phyloP scores from a whole-genome alignment of 2,888 invertebrate species.

The Meloe dianella region DNA sequence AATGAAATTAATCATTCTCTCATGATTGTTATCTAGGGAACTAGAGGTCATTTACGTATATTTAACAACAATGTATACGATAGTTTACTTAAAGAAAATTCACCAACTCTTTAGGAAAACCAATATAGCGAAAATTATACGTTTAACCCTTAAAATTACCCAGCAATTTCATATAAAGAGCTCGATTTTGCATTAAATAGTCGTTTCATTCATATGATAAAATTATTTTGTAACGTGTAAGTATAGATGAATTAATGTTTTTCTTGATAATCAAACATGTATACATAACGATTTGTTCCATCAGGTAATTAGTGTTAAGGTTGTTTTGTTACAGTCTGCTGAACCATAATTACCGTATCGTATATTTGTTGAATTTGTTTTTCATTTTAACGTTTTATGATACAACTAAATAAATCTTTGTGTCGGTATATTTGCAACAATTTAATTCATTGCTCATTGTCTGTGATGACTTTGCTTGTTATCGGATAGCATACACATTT shows the following conservation, averaged over 20 bases:
- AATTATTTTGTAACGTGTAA: slow-evolving; percentile 13
- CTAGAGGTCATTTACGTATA: neutral
- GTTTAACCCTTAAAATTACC: slow-evolving; percentile 10
- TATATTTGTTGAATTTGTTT: neutral
- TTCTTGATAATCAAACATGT: neutral
- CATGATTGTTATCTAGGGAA: neutral
- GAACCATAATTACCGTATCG: neutral
- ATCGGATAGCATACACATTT: neutral
- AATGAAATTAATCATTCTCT: neutral
- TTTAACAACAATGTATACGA: too few species aligned
- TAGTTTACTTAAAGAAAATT: neutral
- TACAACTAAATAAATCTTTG: neutral
- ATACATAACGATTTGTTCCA: neutral
- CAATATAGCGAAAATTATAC: slow-evolving; percentile 18
- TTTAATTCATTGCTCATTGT: neutral
- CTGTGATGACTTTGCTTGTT: neutral
- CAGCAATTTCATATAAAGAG: slow-evolving; percentile 13
- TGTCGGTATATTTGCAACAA: neutral
- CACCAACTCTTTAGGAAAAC: neutral
- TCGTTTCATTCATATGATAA: slow-evolving; percentile 20
- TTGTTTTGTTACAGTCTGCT: neutral
- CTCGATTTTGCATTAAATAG: slow-evolving; percentile 12
- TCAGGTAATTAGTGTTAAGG: neutral
- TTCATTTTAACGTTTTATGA: neutral
- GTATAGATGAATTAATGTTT: neutral